Conservation (phyloP, 1,140 invertebrate species). For the Matsumurasca onukii region DNA sequence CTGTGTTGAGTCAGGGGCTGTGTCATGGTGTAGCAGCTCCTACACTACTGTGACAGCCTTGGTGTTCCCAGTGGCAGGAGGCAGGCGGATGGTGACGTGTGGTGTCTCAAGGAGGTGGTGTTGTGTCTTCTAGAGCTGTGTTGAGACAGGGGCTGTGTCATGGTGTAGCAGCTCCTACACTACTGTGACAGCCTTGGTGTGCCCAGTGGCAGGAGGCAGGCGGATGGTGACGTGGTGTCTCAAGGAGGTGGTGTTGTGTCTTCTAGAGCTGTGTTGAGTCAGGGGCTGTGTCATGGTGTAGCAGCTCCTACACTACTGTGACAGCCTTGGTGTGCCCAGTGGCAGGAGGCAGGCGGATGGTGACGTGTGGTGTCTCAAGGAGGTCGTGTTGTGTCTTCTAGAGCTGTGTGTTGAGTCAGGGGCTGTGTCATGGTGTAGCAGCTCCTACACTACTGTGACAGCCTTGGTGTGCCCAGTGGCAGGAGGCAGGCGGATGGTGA, state of each 20-base stretch:
- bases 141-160: constrained; percentile 46
- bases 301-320: not conserved
- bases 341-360: constrained; percentile 43
- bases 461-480: constrained; percentile 35
- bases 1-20: too few relatives aligned
- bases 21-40: constrained; percentile 42
- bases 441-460: constrained; percentile 44
- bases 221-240: not conserved
- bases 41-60: constrained; percentile 43
- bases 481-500: constrained; percentile 44
- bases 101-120: constrained; percentile 43
- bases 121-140: constrained; percentile 46
- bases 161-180: constrained; percentile 36
- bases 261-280: not conserved
- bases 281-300: not conserved
- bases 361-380: constrained; percentile 42
- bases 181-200: not conserved
- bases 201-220: not conserved
- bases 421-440: constrained; percentile 42
- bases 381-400: constrained; percentile 43
- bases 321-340: not conserved
- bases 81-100: constrained; percentile 43
- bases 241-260: not conserved
- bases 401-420: too few relatives aligned
- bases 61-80: constrained; percentile 40